Base-by-base conservation (phyloP, 2,888 invertebrate species). In the Cheilosia variabilis region DNA sequence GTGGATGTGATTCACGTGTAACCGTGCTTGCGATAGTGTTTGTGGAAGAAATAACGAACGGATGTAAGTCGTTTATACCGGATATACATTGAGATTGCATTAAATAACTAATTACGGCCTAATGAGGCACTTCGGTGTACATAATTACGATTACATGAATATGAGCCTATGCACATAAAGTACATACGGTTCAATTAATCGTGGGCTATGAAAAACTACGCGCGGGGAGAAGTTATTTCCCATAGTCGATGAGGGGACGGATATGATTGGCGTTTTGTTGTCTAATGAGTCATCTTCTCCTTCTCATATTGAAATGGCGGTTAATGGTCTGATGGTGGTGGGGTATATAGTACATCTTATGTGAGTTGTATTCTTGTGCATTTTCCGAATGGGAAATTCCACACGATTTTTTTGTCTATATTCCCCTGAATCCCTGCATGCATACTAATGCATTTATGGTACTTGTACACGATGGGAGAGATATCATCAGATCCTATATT, bases 71-170 rank as follows among this genome's bases (percentile, higher is more conserved):
- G 41, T 69, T 78, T 69, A 37, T 62, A 63, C 77, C 77, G 77
- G 77, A 78, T 78, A 78, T 69, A 71, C 69, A 63, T 78, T 62
- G 45, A 78, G 77, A 69, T 78, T 69, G 69, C 62, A 69, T 55
- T 69, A 78, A 69, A 78, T 78, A 71, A 53, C 69, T 71, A 69
- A 78, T 78, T 78, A 71, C 47, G 45, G 31, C 27, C 69, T 69
- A 78, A 78, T 78, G 55, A 69, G 62, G 62, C 69, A 69, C 57
- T 69, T 69, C 55, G 19, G 13, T 50, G 17, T 60, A 68, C 24
- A 31, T 43, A 58, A 69, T 69, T 57, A 58, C 34, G 34, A 57
- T 55, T 47, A 34, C 10, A 34, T 34, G 34, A 34, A 34, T 37
- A 17, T 27, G 43, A 15, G 68, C 31, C 15, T 45, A n/a, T 45